A percentile compares a stretch with the other conserved stretches of the same genome.
Evolutionary conservation across 2,888 invertebrate species (phyloP).

Genomic region (Ischnura elegans): DNA sequence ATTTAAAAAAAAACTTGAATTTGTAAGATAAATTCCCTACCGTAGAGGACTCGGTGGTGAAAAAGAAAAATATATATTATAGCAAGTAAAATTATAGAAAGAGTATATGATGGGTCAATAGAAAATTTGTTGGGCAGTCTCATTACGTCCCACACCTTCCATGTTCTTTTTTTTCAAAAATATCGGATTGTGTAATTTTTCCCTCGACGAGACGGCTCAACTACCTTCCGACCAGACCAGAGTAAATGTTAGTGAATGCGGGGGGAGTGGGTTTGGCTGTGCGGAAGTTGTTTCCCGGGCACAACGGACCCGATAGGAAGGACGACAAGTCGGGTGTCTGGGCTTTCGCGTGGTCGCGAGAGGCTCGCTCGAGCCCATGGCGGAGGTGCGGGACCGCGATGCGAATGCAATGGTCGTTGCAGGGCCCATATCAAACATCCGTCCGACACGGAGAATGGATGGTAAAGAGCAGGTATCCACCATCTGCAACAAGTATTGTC

Average conservation of each 20-base stretch:
- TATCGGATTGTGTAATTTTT: neutral
- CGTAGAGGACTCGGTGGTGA: too few relatives aligned
- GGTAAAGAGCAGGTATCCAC: neutral
- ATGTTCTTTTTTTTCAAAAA: too few relatives aligned
- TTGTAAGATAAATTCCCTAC: too few relatives aligned
- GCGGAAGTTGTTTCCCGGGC: neutral
- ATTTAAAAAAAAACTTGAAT: too few relatives aligned
- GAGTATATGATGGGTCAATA: too few relatives aligned
- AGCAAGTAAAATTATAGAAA: too few relatives aligned
- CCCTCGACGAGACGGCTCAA: neutral
- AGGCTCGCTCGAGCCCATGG: neutral
- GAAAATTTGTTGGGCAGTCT: too few relatives aligned
- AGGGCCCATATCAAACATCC: neutral
- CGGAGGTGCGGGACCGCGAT: neutral
- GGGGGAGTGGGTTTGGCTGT: neutral
- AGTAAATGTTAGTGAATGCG: neutral
- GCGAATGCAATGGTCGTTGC: neutral
- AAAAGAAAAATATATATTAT: too few relatives aligned
- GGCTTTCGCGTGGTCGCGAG: neutral
- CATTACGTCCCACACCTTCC: too few relatives aligned
- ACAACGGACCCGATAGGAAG: neutral
- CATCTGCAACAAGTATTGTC: too few relatives aligned
- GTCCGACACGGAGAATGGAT: neutral
- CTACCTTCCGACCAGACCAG: neutral
- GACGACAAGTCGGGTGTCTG: neutral